Conservation (phyloP, 1,140 invertebrate genomes). For the Anthonomus grandis region DNA sequence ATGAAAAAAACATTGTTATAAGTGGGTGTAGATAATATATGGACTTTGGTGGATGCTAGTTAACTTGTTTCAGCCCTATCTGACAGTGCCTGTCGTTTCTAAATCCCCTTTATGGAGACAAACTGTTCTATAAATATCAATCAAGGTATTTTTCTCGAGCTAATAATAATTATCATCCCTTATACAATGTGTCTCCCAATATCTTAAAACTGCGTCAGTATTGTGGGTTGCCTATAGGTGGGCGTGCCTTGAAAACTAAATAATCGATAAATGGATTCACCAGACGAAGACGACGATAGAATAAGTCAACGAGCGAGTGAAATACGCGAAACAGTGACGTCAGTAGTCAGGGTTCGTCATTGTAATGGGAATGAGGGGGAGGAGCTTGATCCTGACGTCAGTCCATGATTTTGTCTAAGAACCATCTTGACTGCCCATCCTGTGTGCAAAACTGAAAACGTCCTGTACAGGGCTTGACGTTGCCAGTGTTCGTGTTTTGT, state of each 20-base stretch:
- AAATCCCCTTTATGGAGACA: too few relatives aligned
- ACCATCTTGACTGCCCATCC: conserved; percentile 39
- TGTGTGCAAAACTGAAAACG: conserved; percentile 31
- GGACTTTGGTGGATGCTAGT: too few relatives aligned
- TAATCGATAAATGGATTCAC: conserved; percentile 16
- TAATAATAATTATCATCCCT: too few relatives aligned
- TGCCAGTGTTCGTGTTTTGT: conserved; percentile 24
- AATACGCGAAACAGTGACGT: conserved; percentile 21
- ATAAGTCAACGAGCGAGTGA: not conserved
- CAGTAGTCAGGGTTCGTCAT: conserved; percentile 5
- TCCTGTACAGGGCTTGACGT: conserved; percentile 19
- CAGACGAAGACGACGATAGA: conserved; percentile 7
- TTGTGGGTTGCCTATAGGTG: conserved; percentile 28
- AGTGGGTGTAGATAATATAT: too few relatives aligned
- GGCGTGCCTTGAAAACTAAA: conserved; percentile 14
- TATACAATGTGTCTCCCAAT: too few relatives aligned
- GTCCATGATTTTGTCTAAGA: conserved; percentile 27
- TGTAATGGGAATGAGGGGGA: conserved; percentile 8
- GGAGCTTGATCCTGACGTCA: conserved; percentile 13
- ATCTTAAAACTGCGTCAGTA: conserved; percentile 8
- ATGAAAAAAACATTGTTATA: too few relatives aligned
- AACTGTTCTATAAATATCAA: too few relatives aligned
- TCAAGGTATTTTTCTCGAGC: too few relatives aligned
- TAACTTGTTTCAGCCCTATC: too few relatives aligned
- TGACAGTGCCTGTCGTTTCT: too few relatives aligned